phyloP scores from a whole-genome alignment of 2,888 invertebrate species.

The Monoplex corrugatus region DNA sequence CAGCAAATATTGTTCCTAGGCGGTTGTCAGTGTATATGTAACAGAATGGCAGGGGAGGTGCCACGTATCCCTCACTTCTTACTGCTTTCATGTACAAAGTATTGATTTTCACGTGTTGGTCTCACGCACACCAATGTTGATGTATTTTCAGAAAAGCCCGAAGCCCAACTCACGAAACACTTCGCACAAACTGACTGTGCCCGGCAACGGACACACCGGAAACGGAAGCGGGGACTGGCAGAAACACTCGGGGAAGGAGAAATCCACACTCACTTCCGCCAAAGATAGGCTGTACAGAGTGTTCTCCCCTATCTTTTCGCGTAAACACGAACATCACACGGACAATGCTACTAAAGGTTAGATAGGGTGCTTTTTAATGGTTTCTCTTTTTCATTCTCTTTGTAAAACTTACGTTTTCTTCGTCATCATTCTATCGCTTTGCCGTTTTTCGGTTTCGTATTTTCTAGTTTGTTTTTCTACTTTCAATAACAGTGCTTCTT shows the following conservation, averaged over 20 bases:
- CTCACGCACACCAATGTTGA: not conserved
- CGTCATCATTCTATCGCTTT: too few relatives aligned
- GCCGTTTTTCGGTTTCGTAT: too few relatives aligned
- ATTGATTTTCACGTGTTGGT: too few relatives aligned
- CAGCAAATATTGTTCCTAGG: too few relatives aligned
- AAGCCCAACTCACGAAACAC: not conserved
- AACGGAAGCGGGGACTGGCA: slow-evolving; percentile 16
- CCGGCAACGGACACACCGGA: not conserved
- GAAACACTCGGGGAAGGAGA: slow-evolving; percentile 31
- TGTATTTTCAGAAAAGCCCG: slow-evolving; percentile 38
- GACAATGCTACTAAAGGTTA: not conserved
- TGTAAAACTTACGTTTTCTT: too few relatives aligned
- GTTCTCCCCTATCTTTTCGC: slow-evolving; percentile 32
- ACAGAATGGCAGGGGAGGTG: too few relatives aligned
- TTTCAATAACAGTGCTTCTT: too few relatives aligned
- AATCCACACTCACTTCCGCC: slow-evolving; percentile 10
- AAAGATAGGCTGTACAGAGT: slow-evolving; percentile 41
- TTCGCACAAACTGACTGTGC: not conserved
- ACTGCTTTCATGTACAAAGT: too few relatives aligned
- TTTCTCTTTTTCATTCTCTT: too few relatives aligned
- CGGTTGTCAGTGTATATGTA: too few relatives aligned
- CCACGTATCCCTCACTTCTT: too few relatives aligned
- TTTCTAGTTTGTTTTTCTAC: too few relatives aligned
- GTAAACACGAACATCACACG: not conserved
- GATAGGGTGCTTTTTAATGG: not conserved